phyloP scores from a whole-genome alignment of 2,113 vertebrate genomes.

The Neolamprologus falcicula region DNA sequence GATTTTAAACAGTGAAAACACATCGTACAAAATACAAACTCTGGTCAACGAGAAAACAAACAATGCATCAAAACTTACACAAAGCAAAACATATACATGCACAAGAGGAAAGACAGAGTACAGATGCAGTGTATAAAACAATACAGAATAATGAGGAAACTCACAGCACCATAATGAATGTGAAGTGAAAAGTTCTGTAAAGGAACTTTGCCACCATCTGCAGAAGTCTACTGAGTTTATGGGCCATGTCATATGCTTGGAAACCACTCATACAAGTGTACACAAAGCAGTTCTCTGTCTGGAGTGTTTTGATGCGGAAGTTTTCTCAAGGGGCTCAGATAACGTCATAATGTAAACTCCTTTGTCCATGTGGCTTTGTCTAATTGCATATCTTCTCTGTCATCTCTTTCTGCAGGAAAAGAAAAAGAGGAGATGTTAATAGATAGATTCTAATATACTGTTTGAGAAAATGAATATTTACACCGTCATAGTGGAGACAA shows the following conservation, averaged over 20 bases:
- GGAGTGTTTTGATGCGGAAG: constrained; percentile 12
- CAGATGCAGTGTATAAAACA: background rate
- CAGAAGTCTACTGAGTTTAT: background rate
- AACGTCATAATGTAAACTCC: constrained; percentile 39
- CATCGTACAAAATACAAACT: background rate
- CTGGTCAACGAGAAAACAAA: background rate
- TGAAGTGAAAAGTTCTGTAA: background rate
- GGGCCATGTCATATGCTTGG: background rate
- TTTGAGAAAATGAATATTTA: background rate
- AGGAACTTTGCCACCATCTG: background rate
- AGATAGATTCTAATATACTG: background rate
- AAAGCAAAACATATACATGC: constrained; percentile 17
- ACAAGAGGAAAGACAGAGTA: background rate
- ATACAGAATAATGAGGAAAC: background rate
- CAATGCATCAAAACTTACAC: background rate
- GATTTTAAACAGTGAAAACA: background rate
- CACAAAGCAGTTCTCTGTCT: constrained; percentile 10
- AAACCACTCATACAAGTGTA: background rate
- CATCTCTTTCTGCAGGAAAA: constrained; percentile 82
- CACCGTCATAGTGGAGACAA: background rate
- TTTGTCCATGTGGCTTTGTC: constrained; percentile 63
- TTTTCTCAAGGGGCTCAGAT: constrained; percentile 52
- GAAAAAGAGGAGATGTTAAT: constrained; percentile 22
- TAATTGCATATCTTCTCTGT: constrained; percentile 89
- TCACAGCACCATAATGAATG: background rate